Conservation (phyloP, 2,888 invertebrate genomes). For the Physocephala rufipes region DNA sequence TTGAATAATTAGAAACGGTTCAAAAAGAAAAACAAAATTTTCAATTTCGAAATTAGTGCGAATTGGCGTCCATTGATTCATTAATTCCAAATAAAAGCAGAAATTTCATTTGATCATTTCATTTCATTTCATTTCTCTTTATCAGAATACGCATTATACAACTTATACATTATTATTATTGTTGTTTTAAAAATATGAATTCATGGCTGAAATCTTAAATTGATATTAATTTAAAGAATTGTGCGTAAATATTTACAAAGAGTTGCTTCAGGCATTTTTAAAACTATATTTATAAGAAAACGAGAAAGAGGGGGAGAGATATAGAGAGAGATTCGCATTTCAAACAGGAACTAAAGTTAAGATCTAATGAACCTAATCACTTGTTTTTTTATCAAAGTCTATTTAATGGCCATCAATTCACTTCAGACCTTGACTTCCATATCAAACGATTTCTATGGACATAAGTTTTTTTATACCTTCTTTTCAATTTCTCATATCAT, state of each 20-base stretch:
- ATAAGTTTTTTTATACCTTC: background rate
- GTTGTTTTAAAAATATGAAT: slow-evolving; percentile 27
- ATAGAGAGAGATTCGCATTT: too few species aligned
- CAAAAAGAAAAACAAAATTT: background rate
- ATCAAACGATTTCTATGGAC: background rate
- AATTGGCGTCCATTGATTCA: too few species aligned
- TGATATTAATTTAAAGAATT: slow-evolving; percentile 6
- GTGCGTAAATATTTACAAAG: slow-evolving; percentile 30
- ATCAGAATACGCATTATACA: background rate
- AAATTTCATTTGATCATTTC: too few species aligned
- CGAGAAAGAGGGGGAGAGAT: too few species aligned
- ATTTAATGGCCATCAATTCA: too few species aligned
- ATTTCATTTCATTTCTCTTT: too few species aligned
- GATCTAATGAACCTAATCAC: too few species aligned
- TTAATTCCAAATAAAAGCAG: too few species aligned
- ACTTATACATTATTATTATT: slow-evolving; percentile 3
- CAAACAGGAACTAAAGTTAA: too few species aligned
- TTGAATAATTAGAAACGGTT: too few species aligned
- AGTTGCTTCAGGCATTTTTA: slow-evolving; percentile 16
- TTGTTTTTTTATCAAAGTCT: too few species aligned
- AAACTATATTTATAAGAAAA: background rate
- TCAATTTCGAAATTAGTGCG: too few species aligned
- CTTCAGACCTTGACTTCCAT: background rate
- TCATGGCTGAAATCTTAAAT: slow-evolving; percentile 14
- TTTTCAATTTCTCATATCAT: background rate